Evolutionary conservation across 2,113 vertebrate genomes (phyloP), one percentile per base, ranked within the genome.

Genomic region (Zosterops borbonicus): DNA sequence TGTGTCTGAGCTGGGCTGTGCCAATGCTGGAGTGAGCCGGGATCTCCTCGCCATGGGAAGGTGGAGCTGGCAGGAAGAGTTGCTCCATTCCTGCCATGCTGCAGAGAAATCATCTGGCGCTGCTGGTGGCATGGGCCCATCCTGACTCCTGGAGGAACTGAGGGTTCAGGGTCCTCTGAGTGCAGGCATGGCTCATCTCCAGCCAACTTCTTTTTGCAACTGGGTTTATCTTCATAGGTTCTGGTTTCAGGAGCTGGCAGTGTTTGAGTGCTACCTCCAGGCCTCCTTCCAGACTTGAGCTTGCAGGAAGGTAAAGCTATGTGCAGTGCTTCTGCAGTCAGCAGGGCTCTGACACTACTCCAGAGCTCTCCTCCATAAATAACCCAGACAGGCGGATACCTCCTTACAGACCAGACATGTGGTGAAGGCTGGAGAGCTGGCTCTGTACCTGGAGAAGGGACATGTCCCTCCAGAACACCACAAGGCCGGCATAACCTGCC

Each of bases 11-110:
- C 65, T 35, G 56, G 39, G 42, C n/a, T 83, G 56, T 83, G 70
- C 47, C 5, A 1, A 0, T 87, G 69, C 20, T 2, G 5, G 31
- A 29, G 31, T 3, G 8, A 88, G n/a, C 27, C 0, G 0, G 63
- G 33, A 28, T 80, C 68, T 53, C 41, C 56, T 88, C 0, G 0
- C 68, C 31, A 69, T n/a, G 37, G 44, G 50, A 69, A 25, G 52
- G 65, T 82, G 75, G 33, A 83, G 46, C 71, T 90, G 79, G 27
- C 63, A 62, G 37, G 62, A 41, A 64, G 17, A 23, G 20, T n/a
- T 1, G 6, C 4, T 56, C 35, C 2, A 1, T 88, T 86, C 27
- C 25, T 95, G 55, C 49, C 2, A 0, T 41, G 24, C 62, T 80
- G 35, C 27, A n/a, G 19, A 11, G 49, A 76, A 41, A 49, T 52